Evolutionary conservation across 2,888 invertebrate genomes (phyloP), one percentile per base, ranked within the genome.

Genomic region (Macaria liturata): DNA sequence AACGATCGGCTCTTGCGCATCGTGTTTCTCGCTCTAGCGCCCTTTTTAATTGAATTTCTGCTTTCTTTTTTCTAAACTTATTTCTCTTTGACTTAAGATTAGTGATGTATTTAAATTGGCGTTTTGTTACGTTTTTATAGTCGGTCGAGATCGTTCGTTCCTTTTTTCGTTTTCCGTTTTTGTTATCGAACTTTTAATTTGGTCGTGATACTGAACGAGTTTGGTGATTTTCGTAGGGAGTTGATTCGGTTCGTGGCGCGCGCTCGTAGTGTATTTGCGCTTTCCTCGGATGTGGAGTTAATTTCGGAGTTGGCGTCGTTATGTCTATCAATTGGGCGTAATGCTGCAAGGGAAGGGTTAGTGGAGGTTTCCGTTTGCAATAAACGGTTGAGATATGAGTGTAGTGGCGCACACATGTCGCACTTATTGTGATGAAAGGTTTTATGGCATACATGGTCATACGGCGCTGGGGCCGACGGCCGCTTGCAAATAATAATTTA

Each of bases 21-120:
- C 70, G 64, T 58, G 58, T 65, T 61, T 84, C 82, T 75, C 80
- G 63, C 71, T 86, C 74, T 61, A 63, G 64, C 83, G 76, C 84
- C 84, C 84, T 83, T 70, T 70, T 81, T 83, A 90, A 91, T 90
- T 88, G 85, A 88, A 89, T 84, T 79, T 86, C 84, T 83, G 83
- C 77, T 85, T 84, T 77, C 78, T 86, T 87, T 85, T 20, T 88
- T 84, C 86, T 82, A 88, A 89, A 88, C 83, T 88, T 87, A 85
- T 88, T n/a, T 88, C 88, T 84, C 88, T 88, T 88, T 89, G 87
- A 91, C 88, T 90, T 84, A 83, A 90, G 90, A 89, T 90, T 89
- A 89, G 88, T 88, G 85, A 88, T 83, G 85, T 89, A 88, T 89
- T 88, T 88, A 88, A 90, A 88, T 88, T 83, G 88, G 84, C 84